These are phyloP conservation scores for Electrophaes corylata DNA, from an alignment of 2,888 invertebrate genomes.

Conservation along the genomic window DNA sequence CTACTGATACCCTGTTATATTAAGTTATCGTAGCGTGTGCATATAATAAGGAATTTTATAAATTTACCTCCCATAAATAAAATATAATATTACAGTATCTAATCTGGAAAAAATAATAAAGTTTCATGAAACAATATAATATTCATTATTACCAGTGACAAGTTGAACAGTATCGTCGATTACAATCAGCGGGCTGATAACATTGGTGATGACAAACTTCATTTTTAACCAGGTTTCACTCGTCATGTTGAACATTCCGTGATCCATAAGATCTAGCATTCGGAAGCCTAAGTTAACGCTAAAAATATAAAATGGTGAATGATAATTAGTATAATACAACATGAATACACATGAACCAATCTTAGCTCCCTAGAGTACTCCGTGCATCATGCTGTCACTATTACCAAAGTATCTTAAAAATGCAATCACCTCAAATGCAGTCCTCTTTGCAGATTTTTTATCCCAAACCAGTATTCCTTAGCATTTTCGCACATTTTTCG, in stretches of 20 bases:
- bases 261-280: constrained; percentile 66
- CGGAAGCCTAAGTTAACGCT: constrained; percentile 66
- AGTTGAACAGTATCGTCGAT: constrained; percentile 61
- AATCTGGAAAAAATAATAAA: no score
- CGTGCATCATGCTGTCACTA: neutral
- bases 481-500: constrained; percentile 46
- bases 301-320: constrained; percentile 42
- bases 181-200: constrained; percentile 57
- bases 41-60: neutral
- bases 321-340: neutral
- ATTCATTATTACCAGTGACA: constrained; percentile 57
- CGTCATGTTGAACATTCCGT: constrained; percentile 59
- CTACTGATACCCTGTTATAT: neutral
- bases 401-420: neutral
- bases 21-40: neutral
- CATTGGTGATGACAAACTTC: constrained; percentile 53
- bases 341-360: constrained; percentile 6
- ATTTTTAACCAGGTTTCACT: constrained; percentile 60
- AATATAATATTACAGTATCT: neutral
- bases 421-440: constrained; percentile 61
- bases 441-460: constrained; percentile 53
- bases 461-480: constrained; percentile 66
- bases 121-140: neutral
- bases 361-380: constrained; percentile 9
- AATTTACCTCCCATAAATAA: neutral